Conservation (phyloP, 2,797 vertebrate genomes). For the Triplophysa bombifrons region DNA sequence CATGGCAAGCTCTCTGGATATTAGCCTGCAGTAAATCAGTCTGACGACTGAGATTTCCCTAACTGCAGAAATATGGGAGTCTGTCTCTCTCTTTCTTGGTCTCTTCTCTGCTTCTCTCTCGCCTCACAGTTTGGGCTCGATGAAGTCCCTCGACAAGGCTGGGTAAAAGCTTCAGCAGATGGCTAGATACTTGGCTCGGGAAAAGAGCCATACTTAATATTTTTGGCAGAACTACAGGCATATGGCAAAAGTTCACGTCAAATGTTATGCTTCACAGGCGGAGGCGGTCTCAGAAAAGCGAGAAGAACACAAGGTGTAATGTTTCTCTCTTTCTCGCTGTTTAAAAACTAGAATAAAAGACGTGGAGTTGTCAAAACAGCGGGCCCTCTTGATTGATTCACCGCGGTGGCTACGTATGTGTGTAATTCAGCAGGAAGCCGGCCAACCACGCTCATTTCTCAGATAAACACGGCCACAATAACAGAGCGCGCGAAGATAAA, state of each 20-base stretch:
- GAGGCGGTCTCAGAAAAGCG: slow-evolving; percentile 63
- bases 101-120: slow-evolving; percentile 8
- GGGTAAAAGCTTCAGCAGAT: slow-evolving; percentile 82
- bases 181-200: slow-evolving; percentile 77
- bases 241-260: slow-evolving; percentile 78
- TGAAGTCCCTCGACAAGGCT: slow-evolving; percentile 74
- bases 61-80: slow-evolving; percentile 72
- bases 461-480: slow-evolving; percentile 69
- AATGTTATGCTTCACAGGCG: slow-evolving; percentile 69
- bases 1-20: slow-evolving; percentile 65
- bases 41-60: slow-evolving; percentile 63
- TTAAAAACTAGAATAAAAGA: slow-evolving; percentile 57
- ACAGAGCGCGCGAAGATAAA: slow-evolving; percentile 64
- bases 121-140: slow-evolving; percentile 75
- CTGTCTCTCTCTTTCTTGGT: slow-evolving; percentile 60
- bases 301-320: slow-evolving; percentile 57
- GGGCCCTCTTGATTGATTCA: slow-evolving; percentile 61
- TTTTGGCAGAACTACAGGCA: slow-evolving; percentile 77
- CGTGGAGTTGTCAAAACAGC: slow-evolving; percentile 65
- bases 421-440: slow-evolving; percentile 60
- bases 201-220: slow-evolving; percentile 77
- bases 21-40: slow-evolving; percentile 69
- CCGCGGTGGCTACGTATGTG: slow-evolving; percentile 45
- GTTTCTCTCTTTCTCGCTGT: slow-evolving; percentile 17
- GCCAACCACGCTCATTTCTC: slow-evolving; percentile 64